Conservation (phyloP, 2,888 invertebrate genomes). For the Morpho achilles region DNA sequence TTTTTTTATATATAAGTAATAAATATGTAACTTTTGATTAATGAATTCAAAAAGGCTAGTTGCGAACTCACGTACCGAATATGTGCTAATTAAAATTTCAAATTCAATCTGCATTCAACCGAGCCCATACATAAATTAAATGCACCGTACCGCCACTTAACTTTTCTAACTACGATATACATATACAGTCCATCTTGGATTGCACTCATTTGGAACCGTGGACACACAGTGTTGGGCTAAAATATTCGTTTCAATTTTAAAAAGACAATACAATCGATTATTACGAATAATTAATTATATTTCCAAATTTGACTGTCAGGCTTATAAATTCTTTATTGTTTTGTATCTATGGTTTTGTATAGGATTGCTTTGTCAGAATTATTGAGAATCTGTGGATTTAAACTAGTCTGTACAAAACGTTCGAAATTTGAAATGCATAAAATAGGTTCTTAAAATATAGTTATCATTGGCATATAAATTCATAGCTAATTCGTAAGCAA, state of each 20-base stretch:
- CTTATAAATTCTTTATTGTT: too few relatives aligned
- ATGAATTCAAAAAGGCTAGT: conserved; percentile 4
- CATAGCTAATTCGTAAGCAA: too few relatives aligned
- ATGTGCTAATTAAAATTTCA: conserved; percentile 36
- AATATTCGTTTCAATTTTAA: background rate
- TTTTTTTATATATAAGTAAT: background rate
- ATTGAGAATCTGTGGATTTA: too few relatives aligned
- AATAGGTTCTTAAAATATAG: too few relatives aligned
- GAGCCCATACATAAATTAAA: conserved; percentile 65
- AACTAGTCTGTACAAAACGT: too few relatives aligned
- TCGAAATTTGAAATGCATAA: too few relatives aligned
- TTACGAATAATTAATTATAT: too few relatives aligned
- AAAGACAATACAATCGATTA: background rate
- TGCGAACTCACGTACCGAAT: conserved; percentile 17
- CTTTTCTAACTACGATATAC: conserved; percentile 73
- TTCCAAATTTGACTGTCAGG: too few relatives aligned
- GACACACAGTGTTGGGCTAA: conserved; percentile 18
- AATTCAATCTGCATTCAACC: conserved; percentile 37
- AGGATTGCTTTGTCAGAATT: too few relatives aligned
- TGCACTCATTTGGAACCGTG: conserved; percentile 48
- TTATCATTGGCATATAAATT: too few relatives aligned
- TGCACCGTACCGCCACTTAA: conserved; percentile 71
- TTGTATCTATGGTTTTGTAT: too few relatives aligned
- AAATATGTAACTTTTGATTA: background rate
- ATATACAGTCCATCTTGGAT: conserved; percentile 60